Percentiles rank a stretch among this genome's conserved stretches.
These are phyloP conservation scores for Sinosuthora webbiana DNA, from an alignment of 2,113 vertebrate species.

Conservation along the genomic window DNA sequence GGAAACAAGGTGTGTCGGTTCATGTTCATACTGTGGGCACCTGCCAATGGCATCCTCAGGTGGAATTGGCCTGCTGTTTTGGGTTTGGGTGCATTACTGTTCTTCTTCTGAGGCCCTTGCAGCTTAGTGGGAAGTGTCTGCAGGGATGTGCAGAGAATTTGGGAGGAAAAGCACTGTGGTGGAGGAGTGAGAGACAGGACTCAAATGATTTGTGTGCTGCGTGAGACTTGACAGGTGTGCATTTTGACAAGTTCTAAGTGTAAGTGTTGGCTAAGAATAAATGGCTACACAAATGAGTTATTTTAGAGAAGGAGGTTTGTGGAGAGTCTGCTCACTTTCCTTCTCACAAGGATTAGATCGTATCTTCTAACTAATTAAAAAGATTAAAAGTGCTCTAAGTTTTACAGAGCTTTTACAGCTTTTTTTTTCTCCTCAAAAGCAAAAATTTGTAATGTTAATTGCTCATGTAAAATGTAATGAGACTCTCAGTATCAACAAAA, in stretches of 20 bases:
- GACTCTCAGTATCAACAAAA: background rate
- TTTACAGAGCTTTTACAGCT: background rate
- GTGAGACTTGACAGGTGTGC: background rate
- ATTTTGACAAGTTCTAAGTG: background rate
- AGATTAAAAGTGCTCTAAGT: background rate
- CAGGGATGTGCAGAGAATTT: background rate
- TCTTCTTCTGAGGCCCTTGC: background rate
- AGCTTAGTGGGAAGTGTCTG: background rate
- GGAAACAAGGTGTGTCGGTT: background rate
- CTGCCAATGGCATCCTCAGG: background rate
- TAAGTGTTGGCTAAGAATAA: background rate
- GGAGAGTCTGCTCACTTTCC: background rate
- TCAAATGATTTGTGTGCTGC: background rate
- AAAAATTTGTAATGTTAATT: background rate
- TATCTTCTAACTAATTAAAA: background rate
- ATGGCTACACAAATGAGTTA: background rate
- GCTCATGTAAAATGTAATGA: background rate
- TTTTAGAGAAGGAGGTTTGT: background rate
- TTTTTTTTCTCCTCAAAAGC: background rate
- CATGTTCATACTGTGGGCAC: background rate
- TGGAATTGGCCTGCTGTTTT: background rate
- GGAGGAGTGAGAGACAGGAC: background rate
- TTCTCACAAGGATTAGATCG: background rate
- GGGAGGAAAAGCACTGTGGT: background rate
- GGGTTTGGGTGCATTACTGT: background rate